Evolutionary conservation across 1,140 invertebrate genomes (phyloP), one percentile per base, ranked within the genome.

Genomic region (Atta cephalotes): DNA sequence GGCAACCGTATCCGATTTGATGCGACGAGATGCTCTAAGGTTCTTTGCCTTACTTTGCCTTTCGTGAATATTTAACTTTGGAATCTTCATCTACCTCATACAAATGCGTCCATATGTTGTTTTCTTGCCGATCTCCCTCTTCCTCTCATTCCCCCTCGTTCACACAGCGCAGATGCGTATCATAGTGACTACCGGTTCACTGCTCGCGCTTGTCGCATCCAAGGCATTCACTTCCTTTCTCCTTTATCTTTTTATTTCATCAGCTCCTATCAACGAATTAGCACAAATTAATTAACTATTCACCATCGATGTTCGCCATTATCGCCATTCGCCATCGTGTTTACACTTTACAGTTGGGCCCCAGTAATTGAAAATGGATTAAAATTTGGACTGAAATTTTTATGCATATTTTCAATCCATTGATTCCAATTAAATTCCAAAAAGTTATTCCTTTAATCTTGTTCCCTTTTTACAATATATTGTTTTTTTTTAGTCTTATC

Each of bases 101-200:
- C n/a, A 51, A 62, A 49, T 25, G 39, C 7, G 16, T 65, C 76
- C 76, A 79, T 79, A 79, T 79, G 76, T 79, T 63, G 60, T 79
- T 79, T 79, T 51, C 35, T 51, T 4, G 18, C 21, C 3, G 16
- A 16, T 31, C 39, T 51, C 58, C 9, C 12, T 28, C 5, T n/a
- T 31, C 35, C 62, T 31, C 25, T 16, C 58, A 58, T 0, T 31
- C 5, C 10, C 35, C 7, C 35, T 45, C 12, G 10, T 58, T 16
- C 28, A 5, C 6, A 1, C 25, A 21, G 6, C 7, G 62, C 5
- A 16, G n/a, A 77, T 45, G 53, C 28, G 31, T 18, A 3, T 18
- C 21, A 1, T 62, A n/a, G 2, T n/a, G 7, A 58, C 21, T 18
- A 58, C 18, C n/a, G 25, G 63, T 58, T 74, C n/a, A 58, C 9